Conservation (phyloP, 2,113 vertebrate genomes). For the Entosphenus tridentatus region DNA sequence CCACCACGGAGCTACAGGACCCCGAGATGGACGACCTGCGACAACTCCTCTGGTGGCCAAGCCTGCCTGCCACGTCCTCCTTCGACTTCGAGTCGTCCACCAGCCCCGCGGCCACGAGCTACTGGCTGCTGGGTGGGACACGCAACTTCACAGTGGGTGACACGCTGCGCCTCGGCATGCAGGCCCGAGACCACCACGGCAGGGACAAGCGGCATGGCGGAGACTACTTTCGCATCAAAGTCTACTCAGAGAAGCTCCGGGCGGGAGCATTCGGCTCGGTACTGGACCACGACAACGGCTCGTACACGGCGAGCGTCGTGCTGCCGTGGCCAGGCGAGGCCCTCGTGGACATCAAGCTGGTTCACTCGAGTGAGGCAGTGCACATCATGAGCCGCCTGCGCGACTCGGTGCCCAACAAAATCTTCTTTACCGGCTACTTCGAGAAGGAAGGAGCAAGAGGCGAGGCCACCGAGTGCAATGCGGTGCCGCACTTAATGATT, state of each 20-base stretch:
- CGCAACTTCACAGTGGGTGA: slow-evolving; percentile 34
- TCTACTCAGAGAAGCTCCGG: slow-evolving; percentile 44
- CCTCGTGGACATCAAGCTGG: slow-evolving; percentile 46
- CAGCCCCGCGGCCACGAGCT: slow-evolving; percentile 5
- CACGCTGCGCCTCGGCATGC: slow-evolving; percentile 46
- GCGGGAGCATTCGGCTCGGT: slow-evolving; percentile 55
- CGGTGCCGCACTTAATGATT: slow-evolving; percentile 37
- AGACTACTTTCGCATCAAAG: slow-evolving; percentile 59
- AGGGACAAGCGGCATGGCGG: slow-evolving; percentile 59
- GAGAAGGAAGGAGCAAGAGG: slow-evolving; percentile 41
- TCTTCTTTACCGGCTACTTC: slow-evolving; percentile 71
- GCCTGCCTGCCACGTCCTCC: no score
- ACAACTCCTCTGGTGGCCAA: no score
- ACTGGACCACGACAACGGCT: slow-evolving; percentile 52
- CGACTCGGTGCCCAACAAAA: slow-evolving; percentile 49
- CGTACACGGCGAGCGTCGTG: slow-evolving; percentile 51
- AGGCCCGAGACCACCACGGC: slow-evolving; percentile 52
- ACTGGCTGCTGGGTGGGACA: neutral
- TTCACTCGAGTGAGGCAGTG: slow-evolving; percentile 68
- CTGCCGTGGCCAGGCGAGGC: slow-evolving; percentile 57
- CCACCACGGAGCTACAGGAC: no score
- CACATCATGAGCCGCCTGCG: slow-evolving; percentile 42
- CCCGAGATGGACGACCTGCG: no score
- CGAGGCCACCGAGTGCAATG: slow-evolving; percentile 54
- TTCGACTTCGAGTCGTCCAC: slow-evolving; percentile 4